Evolutionary conservation across 2,888 invertebrate genomes (phyloP), one percentile per base, ranked within the genome.

Genomic region (Drosophila lutescens): DNA sequence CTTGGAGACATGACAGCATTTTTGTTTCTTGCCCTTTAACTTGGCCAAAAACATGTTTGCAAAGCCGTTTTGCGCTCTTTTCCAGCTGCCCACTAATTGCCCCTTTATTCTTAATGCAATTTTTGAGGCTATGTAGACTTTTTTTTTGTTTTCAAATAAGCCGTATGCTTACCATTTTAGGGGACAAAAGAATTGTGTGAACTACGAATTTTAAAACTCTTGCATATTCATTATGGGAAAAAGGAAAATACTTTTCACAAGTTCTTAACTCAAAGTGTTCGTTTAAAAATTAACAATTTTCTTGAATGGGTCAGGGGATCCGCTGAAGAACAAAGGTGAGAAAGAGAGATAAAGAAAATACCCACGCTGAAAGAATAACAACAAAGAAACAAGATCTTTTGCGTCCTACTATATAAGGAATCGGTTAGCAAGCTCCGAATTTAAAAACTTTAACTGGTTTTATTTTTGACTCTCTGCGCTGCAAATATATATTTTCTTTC

Each of bases 211-310:
- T 40, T 7, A 26, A 2, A 38, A 13, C 68, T 20, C 10, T 15
- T 71, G 56, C 46, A 74, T 71, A 71, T 63, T 56, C n/a, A 71
- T 73, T 51, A 57, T 79, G 80, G 60, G 80, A 79, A 79, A 38
- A 63, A 30, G 50, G 20, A 43, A 50, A 63, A 70, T 20, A 53
- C 26, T 51, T 34, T 34, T 32, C 50, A 38, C 67, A 43, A 57
- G 77, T 49, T 58, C 46, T 53, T 8, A 62, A 53, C 40, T 50
- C 44, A 74, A 77, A 51, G 55, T 77, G 61, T 66, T 68, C 53
- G 43, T 15, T 73, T 80, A 69, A 41, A 51, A 69, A 54, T 15
- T 67, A 60, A 61, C 60, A 78, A 65, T 40, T n/a, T 9, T 13
- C 20, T 20, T 47, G 32, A 15, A 12, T 6, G 8, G 61, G 12